Evolutionary conservation across 2,888 invertebrate species (phyloP), one percentile per base, ranked within the genome.

Genomic region (Trissolcus japonicus): DNA sequence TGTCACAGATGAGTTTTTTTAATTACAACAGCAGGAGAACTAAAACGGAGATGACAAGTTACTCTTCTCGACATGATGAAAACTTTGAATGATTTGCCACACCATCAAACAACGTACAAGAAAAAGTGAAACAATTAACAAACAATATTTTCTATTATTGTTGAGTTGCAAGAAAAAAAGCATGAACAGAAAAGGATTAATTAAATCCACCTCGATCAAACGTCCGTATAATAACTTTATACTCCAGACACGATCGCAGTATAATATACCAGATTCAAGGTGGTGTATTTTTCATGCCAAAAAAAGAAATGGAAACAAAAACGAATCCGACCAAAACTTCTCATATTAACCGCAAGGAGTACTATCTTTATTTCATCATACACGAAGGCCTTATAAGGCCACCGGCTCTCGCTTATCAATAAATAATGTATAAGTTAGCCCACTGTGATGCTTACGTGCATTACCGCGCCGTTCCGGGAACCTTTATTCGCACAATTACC

Each of bases 301-400:
- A 65, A 43, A 55, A 17, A 50, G 62, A 56, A 51, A 62, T 63
- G 2, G 51, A 29, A 16, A 46, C 41, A 46, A 51, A 29, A 35
- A 46, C 35, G 50, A 50, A 3, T 6, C 7, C 60, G n/a, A 21
- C 50, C 21, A 48, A 53, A 56, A 13, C 59, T 40, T 61, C 19
- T 43, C 16, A 48, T 68, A 59, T 67, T 69, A 55, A 53, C 71
- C 51, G 66, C 66, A 61, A 66, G 66, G 66, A 4, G 74, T 53
- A 74, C 68, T 57, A 75, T 75, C 63, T 68, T 75, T 75, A 59
- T 68, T 63, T 75, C 74, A 68, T 75, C 68, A 65, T 75, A 75
- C 43, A 50, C 53, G 43, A 21, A 4, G 21, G 21, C 75, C 75
- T 6, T 75, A 75, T 68, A 75, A 59, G 55, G 59, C 29, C 11